These are phyloP conservation scores for Tachycineta bicolor DNA, from an alignment of 2,113 vertebrate species.

Conservation along the genomic window DNA sequence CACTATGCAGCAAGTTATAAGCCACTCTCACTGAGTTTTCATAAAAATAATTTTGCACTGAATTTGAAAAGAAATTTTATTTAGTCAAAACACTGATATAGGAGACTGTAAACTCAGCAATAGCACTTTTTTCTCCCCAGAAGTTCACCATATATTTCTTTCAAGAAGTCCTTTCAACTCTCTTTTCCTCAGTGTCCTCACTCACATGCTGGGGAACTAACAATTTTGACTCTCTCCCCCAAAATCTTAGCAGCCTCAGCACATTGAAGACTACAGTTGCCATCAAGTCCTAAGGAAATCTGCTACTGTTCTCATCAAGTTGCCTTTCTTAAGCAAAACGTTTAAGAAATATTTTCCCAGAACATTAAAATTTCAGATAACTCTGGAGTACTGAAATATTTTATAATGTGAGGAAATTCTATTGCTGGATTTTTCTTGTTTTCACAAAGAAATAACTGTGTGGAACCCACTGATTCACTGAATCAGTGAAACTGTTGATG, in stretches of 20 bases:
- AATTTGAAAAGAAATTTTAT: background rate
- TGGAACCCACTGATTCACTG: background rate
- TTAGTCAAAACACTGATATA: background rate
- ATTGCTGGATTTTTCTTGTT: background rate
- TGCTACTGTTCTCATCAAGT: background rate
- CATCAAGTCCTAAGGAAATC: background rate
- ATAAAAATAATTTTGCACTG: background rate
- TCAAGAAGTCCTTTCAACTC: background rate
- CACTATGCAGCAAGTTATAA: background rate
- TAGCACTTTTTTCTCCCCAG: accelerated
- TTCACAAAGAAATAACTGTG: background rate
- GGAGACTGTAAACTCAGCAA: background rate
- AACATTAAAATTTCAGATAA: background rate
- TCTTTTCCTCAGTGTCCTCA: background rate
- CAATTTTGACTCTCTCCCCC: background rate
- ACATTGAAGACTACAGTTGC: background rate
- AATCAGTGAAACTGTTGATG: background rate
- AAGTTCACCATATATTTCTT: background rate
- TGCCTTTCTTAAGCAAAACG: background rate
- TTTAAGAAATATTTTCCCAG: background rate
- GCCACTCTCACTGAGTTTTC: background rate
- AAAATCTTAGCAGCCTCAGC: background rate
- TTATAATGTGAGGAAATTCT: background rate
- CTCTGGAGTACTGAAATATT: background rate
- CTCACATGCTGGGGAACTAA: background rate